These are phyloP conservation scores for Drosophila meridiana DNA, from an alignment of 2,888 invertebrate species.

Conservation along the genomic window DNA sequence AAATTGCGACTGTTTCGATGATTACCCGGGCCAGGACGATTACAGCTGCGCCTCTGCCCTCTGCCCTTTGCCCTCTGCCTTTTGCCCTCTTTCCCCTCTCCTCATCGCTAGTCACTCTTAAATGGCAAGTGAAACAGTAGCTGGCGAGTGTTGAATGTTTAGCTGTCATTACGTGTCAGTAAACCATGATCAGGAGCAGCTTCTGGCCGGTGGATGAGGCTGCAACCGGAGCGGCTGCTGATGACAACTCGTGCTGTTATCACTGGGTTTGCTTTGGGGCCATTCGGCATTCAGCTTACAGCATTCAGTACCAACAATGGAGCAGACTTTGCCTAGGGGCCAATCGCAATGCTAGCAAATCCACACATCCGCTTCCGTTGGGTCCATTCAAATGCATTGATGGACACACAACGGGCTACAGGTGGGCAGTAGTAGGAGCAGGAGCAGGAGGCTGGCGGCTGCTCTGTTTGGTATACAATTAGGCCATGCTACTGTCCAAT, in stretches of 20 bases:
- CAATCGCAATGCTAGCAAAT: conserved; percentile 46
- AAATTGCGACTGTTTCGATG: conserved; percentile 55
- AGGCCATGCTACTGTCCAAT: conserved; percentile 55
- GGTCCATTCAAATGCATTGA: conserved; percentile 46
- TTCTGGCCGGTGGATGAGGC: not conserved
- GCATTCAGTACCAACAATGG: conserved; percentile 54
- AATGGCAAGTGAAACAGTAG: conserved; percentile 44
- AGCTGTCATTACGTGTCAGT: conserved; percentile 81
- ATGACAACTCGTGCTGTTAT: conserved; percentile 55
- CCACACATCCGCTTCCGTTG: conserved; percentile 71
- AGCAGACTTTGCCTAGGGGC: conserved; percentile 22
- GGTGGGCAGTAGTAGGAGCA: not conserved
- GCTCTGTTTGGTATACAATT: conserved; percentile 34
- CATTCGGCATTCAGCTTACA: conserved; percentile 33
- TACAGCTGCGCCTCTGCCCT: conserved; percentile 6
- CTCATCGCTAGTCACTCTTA: no score
- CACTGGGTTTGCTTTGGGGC: conserved; percentile 28
- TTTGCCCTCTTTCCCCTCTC: not conserved
- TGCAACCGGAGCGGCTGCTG: conserved; percentile 41
- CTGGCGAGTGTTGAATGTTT: conserved; percentile 70
- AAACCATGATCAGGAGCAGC: conserved; percentile 67
- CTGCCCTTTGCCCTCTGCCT: not conserved
- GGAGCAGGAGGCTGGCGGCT: not conserved
- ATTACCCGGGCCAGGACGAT: conserved; percentile 45
- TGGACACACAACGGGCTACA: conserved; percentile 23